Evolutionary conservation across 2,888 invertebrate species (phyloP).

Genomic region (Hirtodrosophila trivittata): DNA sequence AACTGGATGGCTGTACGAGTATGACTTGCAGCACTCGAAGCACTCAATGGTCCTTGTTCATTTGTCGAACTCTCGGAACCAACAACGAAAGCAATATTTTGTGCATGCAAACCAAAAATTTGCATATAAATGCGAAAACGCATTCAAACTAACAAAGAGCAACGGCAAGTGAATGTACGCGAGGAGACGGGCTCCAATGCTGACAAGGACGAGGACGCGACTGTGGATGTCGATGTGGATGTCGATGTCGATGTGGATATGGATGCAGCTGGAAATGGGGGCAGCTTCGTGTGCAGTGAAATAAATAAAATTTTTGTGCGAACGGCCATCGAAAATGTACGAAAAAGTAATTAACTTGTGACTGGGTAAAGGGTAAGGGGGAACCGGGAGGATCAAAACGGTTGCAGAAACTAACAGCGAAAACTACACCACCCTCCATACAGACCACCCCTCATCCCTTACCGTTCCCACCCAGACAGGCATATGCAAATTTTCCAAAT

Average conservation of each 20-base stretch:
- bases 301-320: conserved; percentile 70
- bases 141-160: conserved; percentile 74
- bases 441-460: neutral
- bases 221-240: conserved; percentile 26
- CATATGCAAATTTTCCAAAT: conserved; percentile 75
- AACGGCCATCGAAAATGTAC: conserved; percentile 72
- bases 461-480: conserved; percentile 15
- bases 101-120: conserved; percentile 75
- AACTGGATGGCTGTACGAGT: conserved; percentile 15
- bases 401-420: conserved; percentile 32
- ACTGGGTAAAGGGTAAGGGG: conserved; percentile 20
- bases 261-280: conserved; percentile 31
- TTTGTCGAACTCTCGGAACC: conserved; percentile 59
- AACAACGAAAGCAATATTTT: conserved; percentile 69
- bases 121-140: conserved; percentile 78
- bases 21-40: conserved; percentile 8
- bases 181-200: conserved; percentile 2
- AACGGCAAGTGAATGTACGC: conserved; percentile 45
- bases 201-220: conserved; percentile 15
- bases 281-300: conserved; percentile 67
- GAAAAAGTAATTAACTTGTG: conserved; percentile 78
- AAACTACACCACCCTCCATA: conserved; percentile 9
- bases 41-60: conserved; percentile 55
- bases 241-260: conserved; percentile 33
- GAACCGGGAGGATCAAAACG: conserved; percentile 1